Base-by-base conservation (phyloP, 2,888 invertebrate genomes). In the Caenorhabditis zanzibari region DNA sequence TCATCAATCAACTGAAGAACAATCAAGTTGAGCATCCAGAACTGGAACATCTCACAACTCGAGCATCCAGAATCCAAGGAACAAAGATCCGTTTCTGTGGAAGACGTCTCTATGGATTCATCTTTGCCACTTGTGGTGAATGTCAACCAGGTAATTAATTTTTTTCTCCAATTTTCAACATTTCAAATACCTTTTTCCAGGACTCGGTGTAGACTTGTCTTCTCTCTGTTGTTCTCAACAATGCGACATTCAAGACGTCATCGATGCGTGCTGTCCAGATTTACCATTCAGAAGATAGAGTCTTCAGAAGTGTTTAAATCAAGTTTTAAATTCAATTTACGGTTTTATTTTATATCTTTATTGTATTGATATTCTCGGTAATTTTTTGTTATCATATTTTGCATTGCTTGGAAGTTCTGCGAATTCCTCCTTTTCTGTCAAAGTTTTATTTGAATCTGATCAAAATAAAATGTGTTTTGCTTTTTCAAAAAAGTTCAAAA, bases 121-220 rank as follows among this genome's bases (percentile, higher is more conserved):
- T 77, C 22, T 58, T 52, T 19, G 77, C 77, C 9, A 71, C 77
- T 41, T 77, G 77, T 44, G 77, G 77, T 44, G 54, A 63, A n/a
- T 77, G 77, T 56, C 54, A 69, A 24, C 61, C 77, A 71, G 77
- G 77, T 77, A 22, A 19, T 7, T 14, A 14, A 12, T 9, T 24
- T 0, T 5, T 26, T 14, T 3, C 26, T 22, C 6, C 9, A 16
- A 16, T 32, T 12, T 47, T 59, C 24, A n/a, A 56, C n/a, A 38
- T 26, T n/a, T 56, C n/a, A 44, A 2, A 49, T n/a, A 4, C 1
- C 32, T 19, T 41, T 52, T 76, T 76, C 5, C 68, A 76, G 76
- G 68, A 68, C 7, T n/a, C 52, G 28, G 52, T n/a, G 47, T 22
- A 7, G 52, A 52, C 24, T 49, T 77, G n/a, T 71, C 77, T 4